phyloP scores from a whole-genome alignment of 1,140 invertebrate genomes.

The Nymphalis io region DNA sequence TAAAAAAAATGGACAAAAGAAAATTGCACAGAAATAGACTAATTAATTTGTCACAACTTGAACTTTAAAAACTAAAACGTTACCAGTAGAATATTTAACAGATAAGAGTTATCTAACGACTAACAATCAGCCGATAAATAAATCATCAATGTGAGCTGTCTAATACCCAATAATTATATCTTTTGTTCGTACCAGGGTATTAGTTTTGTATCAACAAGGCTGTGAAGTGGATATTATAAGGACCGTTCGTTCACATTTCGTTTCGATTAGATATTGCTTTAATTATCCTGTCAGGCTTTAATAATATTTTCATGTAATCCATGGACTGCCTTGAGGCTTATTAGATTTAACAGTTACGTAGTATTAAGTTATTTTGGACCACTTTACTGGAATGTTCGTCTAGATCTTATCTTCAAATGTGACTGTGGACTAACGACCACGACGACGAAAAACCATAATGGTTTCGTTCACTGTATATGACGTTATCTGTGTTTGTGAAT shows the following conservation, averaged over 20 bases:
- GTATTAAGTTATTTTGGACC: background rate
- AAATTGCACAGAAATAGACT: too few relatives aligned
- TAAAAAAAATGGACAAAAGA: too few relatives aligned
- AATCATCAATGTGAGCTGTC: slow-evolving; percentile 1
- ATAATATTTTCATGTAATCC: slow-evolving; percentile 13
- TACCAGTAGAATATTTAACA: too few relatives aligned
- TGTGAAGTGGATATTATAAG: background rate
- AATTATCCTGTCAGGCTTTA: slow-evolving; percentile 24
- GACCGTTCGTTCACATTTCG: background rate
- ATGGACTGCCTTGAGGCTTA: slow-evolving; percentile 7
- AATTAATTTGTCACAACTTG: too few relatives aligned
- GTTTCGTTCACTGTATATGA: too few relatives aligned
- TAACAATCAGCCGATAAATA: background rate
- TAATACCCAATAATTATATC: background rate
- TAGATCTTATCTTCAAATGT: background rate
- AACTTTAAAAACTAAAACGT: too few relatives aligned
- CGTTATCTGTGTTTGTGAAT: too few relatives aligned
- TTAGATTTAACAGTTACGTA: slow-evolving; percentile 4
- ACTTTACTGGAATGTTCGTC: background rate
- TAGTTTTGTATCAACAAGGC: slow-evolving; percentile 1
- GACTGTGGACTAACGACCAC: background rate
- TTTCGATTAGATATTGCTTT: slow-evolving; percentile 13
- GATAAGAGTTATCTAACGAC: too few relatives aligned
- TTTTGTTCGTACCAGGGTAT: background rate
- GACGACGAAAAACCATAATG: too few relatives aligned